These are phyloP conservation scores for Drosophila acutilabella DNA, from an alignment of 2,888 invertebrate genomes.

Conservation along the genomic window DNA sequence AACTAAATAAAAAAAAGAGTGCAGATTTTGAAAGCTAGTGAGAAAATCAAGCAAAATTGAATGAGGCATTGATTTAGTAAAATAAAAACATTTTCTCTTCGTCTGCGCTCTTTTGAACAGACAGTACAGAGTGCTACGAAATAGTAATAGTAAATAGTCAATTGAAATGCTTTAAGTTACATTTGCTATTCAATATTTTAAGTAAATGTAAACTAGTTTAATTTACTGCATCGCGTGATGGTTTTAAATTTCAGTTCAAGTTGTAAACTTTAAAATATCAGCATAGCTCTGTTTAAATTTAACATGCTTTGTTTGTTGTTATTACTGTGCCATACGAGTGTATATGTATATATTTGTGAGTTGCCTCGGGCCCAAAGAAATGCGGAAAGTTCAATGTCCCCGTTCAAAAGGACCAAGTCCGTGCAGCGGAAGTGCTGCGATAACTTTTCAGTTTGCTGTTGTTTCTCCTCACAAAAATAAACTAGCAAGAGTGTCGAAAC, in stretches of 20 bases:
- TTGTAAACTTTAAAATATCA: constrained; percentile 48
- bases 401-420: constrained; percentile 43
- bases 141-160: constrained; percentile 1
- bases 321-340: constrained; percentile 8
- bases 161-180: neutral
- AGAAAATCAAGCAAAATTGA: constrained; percentile 3
- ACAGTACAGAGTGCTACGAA: neutral
- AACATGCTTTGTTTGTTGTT: constrained; percentile 49
- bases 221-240: constrained; percentile 59
- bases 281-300: constrained; percentile 55
- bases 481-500: constrained; percentile 10
- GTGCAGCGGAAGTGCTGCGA: constrained; percentile 69
- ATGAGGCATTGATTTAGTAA: neutral
- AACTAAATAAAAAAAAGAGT: constrained; percentile 18
- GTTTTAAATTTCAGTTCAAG: constrained; percentile 60
- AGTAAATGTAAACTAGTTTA: neutral
- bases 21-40: constrained; percentile 1
- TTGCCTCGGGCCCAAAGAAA: constrained; percentile 40
- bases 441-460: constrained; percentile 52
- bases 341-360: neutral
- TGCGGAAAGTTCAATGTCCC: constrained; percentile 71
- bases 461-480: constrained; percentile 32
- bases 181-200: constrained; percentile 5
- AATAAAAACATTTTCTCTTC: neutral
- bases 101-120: neutral